Evolutionary conservation across 2,113 vertebrate species (phyloP).

Genomic region (Vidua macroura): DNA sequence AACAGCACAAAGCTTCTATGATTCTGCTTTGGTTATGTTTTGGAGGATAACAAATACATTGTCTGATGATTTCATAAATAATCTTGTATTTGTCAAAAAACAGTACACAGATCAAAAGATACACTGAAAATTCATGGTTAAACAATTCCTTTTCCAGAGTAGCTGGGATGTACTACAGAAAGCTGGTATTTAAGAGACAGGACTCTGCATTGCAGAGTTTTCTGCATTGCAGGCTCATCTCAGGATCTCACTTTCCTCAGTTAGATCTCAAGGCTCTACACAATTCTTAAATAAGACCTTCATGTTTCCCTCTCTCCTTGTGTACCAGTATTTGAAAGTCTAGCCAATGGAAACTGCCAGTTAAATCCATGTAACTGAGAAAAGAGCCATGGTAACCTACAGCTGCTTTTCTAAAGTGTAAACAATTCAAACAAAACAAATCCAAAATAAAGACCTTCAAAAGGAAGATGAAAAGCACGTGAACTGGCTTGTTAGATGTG

Average conservation of each 20-base stretch:
- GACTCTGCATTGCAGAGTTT: not conserved
- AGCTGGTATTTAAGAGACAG: not conserved
- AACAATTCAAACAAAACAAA: not conserved
- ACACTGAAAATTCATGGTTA: not conserved
- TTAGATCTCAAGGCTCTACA: accelerated
- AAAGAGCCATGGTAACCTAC: not conserved
- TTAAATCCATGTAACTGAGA: not conserved
- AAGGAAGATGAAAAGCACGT: not conserved
- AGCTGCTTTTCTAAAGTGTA: not conserved
- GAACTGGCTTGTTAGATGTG: not conserved
- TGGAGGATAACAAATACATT: not conserved
- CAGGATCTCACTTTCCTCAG: not conserved
- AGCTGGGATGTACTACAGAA: not conserved
- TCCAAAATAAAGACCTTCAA: not conserved
- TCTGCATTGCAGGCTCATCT: not conserved
- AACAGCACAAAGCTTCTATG: not conserved
- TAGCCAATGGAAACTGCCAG: not conserved
- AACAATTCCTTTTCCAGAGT: not conserved
- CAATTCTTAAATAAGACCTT: not conserved
- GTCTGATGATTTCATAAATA: not conserved
- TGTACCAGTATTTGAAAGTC: not conserved
- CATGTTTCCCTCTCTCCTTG: not conserved
- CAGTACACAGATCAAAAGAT: not conserved
- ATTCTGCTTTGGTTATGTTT: not conserved
- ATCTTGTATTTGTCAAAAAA: not conserved